Evolutionary conservation across 2,888 invertebrate genomes (phyloP).

Genomic region (Apamea sordens): DNA sequence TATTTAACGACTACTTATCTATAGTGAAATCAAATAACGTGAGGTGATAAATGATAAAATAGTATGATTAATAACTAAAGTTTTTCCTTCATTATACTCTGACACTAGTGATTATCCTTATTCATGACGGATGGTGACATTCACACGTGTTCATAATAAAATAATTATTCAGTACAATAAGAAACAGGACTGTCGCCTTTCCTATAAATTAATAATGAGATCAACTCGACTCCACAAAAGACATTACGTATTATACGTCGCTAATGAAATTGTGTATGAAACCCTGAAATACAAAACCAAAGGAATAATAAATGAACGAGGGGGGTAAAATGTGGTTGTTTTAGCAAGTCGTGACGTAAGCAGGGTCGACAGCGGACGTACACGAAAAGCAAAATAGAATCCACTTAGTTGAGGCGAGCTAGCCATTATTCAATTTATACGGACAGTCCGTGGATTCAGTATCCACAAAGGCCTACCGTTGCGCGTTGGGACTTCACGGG

Average conservation of each 20-base stretch:
- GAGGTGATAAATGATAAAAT: constrained; percentile 35
- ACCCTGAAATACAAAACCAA: constrained; percentile 58
- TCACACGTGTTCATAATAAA: constrained; percentile 36
- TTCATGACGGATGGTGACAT: constrained; percentile 21
- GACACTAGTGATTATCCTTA: constrained; percentile 38
- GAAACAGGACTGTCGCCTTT: constrained; percentile 28
- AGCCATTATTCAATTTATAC: constrained; percentile 87
- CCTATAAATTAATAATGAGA: constrained; percentile 57
- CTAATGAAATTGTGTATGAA: constrained; percentile 61
- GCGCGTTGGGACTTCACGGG: constrained; percentile 49
- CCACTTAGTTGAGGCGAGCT: constrained; percentile 84
- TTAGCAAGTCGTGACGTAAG: constrained; percentile 71
- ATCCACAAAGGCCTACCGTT: constrained; percentile 76
- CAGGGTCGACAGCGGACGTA: constrained; percentile 70
- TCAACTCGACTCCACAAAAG: constrained; percentile 47
- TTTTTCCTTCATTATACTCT: constrained; percentile 35
- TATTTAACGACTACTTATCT: constrained; percentile 34
- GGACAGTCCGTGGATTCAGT: constrained; percentile 68
- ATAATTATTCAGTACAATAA: constrained; percentile 37
- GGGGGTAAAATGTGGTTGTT: constrained; percentile 64
- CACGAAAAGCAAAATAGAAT: constrained; percentile 85
- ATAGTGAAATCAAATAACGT: constrained; percentile 34
- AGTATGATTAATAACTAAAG: constrained; percentile 28
- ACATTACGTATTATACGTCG: constrained; percentile 49
- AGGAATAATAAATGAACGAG: constrained; percentile 67